Conservation (phyloP, 2,888 invertebrate species). For the Uropetala carovei region DNA sequence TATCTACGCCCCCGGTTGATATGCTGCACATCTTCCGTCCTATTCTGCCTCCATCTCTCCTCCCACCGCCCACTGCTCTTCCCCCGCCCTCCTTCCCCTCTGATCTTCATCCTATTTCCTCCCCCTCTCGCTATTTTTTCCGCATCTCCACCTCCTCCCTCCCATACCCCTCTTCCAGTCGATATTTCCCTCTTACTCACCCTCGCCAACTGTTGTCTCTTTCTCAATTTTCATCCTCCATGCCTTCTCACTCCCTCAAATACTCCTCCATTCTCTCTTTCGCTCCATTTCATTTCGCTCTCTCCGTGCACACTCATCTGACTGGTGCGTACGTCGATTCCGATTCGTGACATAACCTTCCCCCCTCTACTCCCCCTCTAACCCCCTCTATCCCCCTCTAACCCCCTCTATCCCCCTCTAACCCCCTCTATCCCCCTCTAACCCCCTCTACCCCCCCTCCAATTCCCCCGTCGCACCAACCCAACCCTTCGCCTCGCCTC, state of each 20-base stretch:
- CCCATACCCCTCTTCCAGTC: not conserved
- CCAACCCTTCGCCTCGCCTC: not conserved
- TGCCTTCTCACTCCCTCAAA: not conserved
- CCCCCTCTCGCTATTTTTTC: conserved; percentile 46
- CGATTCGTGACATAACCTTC: not conserved
- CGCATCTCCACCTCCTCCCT: not conserved
- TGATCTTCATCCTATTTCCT: conserved; percentile 64
- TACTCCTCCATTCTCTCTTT: not conserved
- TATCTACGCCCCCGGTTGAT: not conserved
- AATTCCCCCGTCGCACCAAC: not conserved
- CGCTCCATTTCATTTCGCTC: not conserved
- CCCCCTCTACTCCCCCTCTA: not conserved
- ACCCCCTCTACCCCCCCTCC: not conserved
- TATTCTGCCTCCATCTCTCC: conserved; percentile 67
- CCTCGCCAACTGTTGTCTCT: not conserved
- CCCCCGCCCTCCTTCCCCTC: conserved; percentile 67
- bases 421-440: not conserved
- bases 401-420: not conserved
- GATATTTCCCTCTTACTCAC: not conserved
- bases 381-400: too few species aligned
- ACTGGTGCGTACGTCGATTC: not conserved
- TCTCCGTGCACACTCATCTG: not conserved
- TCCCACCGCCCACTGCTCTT: conserved; percentile 66
- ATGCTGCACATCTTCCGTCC: conserved; percentile 65
- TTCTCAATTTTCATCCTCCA: not conserved